These are phyloP conservation scores for Caenorhabditis doughertyi DNA, from an alignment of 2,888 invertebrate species.

Conservation along the genomic window DNA sequence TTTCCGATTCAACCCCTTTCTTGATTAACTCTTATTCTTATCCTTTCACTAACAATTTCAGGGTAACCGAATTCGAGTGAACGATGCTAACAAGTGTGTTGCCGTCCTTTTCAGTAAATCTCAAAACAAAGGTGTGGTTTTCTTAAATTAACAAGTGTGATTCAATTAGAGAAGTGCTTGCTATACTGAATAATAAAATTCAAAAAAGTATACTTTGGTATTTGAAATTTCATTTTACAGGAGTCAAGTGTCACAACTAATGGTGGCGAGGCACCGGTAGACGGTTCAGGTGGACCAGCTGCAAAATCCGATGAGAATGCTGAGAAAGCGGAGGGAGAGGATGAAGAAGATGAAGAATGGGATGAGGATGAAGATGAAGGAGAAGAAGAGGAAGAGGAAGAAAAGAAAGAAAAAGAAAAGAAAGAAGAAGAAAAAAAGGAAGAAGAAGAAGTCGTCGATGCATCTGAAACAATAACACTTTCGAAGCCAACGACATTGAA, in stretches of 20 bases:
- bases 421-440: constrained; percentile 19
- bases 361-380: constrained; percentile 36
- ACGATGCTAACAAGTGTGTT: constrained; percentile 64
- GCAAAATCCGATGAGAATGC: constrained; percentile 5
- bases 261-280: constrained; percentile 4
- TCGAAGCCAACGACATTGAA: constrained; percentile 11
- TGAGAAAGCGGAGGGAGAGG: constrained; percentile 5
- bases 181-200: not conserved
- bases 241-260: constrained; percentile 62
- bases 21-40: not conserved
- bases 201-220: too few species aligned
- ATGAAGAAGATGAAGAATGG: constrained; percentile 12
- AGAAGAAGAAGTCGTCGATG: constrained; percentile 38
- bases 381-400: constrained; percentile 38
- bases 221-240: constrained; percentile 20
- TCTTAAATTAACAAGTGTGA: too few species aligned
- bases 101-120: constrained; percentile 59
- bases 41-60: constrained; percentile 26
- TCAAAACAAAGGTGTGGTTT: constrained; percentile 36
- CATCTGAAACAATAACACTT: constrained; percentile 30
- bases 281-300: constrained; percentile 11
- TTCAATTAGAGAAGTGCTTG: not conserved
- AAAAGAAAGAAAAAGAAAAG: constrained; percentile 30
- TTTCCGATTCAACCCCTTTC: not conserved
- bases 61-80: constrained; percentile 64